Evolutionary conservation across 2,888 invertebrate genomes (phyloP).

Genomic region (Pristionchus entomophagus): DNA sequence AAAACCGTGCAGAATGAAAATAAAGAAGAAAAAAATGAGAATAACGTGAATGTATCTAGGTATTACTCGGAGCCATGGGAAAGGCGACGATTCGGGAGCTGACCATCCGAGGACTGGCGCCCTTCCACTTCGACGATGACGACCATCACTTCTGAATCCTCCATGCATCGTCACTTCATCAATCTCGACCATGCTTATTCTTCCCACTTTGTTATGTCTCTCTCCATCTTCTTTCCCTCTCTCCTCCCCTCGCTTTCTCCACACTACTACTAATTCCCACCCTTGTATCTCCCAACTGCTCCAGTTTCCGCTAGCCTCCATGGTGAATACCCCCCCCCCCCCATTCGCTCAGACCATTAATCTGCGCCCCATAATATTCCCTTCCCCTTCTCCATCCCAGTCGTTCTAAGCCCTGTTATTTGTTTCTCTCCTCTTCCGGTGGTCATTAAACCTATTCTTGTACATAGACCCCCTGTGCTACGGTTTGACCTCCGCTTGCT

Average conservation of each 20-base stretch:
- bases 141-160: constrained; percentile 6
- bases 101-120: constrained; percentile 51
- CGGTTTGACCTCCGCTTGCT: constrained; percentile 12
- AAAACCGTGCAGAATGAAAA: too few relatives aligned
- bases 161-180: constrained; percentile 1
- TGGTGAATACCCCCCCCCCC: neutral
- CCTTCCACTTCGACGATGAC: constrained; percentile 23
- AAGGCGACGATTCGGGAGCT: constrained; percentile 68
- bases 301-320: neutral
- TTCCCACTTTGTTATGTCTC: neutral
- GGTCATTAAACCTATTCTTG: constrained; percentile 29
- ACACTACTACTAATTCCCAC: constrained; percentile 12
- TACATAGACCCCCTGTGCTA: neutral
- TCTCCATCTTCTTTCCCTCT: neutral
- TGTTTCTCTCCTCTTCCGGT: constrained; percentile 34
- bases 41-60: constrained; percentile 51
- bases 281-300: neutral
- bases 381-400: constrained; percentile 6
- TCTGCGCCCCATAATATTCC: constrained; percentile 32
- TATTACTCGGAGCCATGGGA: constrained; percentile 72
- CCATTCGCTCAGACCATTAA: constrained; percentile 35
- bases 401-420: neutral
- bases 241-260: neutral
- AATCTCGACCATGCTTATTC: constrained; percentile 30
- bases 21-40: neutral